A percentile compares a stretch with the other conserved stretches of the same genome.
phyloP scores from a whole-genome alignment of 2,113 vertebrate genomes.

The Pedionomus torquatus region DNA sequence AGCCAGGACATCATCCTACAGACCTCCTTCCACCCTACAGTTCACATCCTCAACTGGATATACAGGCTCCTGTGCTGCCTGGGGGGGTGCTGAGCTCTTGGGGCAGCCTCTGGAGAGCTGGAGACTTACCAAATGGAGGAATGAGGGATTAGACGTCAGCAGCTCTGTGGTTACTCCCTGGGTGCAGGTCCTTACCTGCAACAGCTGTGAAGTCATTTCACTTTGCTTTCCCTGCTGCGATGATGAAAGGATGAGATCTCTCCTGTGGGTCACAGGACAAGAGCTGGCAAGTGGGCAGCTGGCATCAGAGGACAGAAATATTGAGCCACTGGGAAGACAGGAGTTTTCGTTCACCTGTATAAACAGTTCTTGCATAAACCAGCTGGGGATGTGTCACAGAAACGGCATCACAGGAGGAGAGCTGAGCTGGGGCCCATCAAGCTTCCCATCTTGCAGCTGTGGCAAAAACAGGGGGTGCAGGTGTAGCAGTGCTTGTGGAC shows the following conservation, averaged over 20 bases:
- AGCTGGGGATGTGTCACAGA: neutral
- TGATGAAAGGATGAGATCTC: neutral
- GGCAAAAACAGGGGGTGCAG: neutral
- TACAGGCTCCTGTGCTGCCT: neutral
- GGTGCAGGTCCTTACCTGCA: constrained; percentile 54
- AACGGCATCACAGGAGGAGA: accelerated
- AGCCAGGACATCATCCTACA: neutral
- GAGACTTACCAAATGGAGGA: neutral
- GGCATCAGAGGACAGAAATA: neutral
- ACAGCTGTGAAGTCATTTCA: constrained; percentile 20
- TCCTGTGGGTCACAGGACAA: neutral
- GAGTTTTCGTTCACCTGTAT: neutral
- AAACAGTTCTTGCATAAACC: neutral
- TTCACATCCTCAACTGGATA: neutral
- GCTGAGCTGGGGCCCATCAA: neutral
- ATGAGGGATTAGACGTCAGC: neutral
- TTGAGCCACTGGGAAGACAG: neutral
- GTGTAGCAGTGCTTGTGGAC: neutral
- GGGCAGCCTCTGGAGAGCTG: neutral
- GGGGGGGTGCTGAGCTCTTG: neutral
- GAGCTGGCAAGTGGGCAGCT: neutral
- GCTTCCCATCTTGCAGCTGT: neutral
- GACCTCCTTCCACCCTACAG: neutral
- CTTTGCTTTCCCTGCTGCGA: constrained; percentile 10
- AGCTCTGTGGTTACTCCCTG: constrained; percentile 34